Evolutionary conservation across 2,888 invertebrate species (phyloP).

Genomic region (Oscheius myriophilus): DNA sequence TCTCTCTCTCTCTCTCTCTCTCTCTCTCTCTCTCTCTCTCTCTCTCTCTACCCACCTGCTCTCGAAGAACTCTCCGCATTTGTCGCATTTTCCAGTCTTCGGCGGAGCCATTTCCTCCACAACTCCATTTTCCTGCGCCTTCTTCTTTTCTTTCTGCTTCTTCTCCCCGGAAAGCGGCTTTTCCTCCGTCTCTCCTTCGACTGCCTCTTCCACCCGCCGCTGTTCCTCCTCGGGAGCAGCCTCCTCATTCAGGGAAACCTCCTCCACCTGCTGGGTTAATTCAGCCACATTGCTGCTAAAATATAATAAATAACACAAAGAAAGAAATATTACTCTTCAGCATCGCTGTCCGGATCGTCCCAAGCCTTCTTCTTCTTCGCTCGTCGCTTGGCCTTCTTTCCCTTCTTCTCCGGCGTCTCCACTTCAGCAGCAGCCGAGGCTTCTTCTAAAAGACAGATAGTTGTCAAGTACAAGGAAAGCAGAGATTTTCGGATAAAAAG

Average conservation of each 20-base stretch:
- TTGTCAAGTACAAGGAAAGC: neutral
- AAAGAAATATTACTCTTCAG: constrained; percentile 5
- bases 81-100: constrained; percentile 67
- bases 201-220: neutral
- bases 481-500: no score
- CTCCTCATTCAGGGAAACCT: neutral
- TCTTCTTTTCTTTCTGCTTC: constrained; percentile 2
- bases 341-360: constrained; percentile 24
- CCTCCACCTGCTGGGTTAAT: neutral
- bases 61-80: constrained; percentile 71
- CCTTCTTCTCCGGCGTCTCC: constrained; percentile 19
- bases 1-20: neutral
- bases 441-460: constrained; percentile 12
- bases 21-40: neutral
- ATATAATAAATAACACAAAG: neutral
- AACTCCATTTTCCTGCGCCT: neutral
- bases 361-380: constrained; percentile 30
- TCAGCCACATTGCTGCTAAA: neutral
- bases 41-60: constrained; percentile 61
- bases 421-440: constrained; percentile 20
- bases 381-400: constrained; percentile 33
- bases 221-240: neutral
- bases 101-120: constrained; percentile 29
- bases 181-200: neutral
- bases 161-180: neutral